Conservation (phyloP, 2,113 vertebrate genomes). For the Paradoxurus hermaphroditus region DNA sequence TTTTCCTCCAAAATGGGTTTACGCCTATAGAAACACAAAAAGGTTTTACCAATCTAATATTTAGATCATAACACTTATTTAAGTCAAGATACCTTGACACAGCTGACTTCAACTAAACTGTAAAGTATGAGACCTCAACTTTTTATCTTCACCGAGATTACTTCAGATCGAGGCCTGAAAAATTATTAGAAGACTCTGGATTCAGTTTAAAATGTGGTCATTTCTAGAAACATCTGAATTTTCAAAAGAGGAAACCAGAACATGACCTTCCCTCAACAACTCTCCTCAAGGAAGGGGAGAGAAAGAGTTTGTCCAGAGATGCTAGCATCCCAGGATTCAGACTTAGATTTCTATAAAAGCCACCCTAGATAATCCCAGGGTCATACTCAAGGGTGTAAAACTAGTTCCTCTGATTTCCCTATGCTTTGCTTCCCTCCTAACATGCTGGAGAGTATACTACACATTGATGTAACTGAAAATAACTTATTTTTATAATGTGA, state of each 20-base stretch:
- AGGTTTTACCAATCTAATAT: background rate
- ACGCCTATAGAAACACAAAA: background rate
- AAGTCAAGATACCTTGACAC: background rate
- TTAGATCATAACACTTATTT: background rate
- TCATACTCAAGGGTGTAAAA: background rate
- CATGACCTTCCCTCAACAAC: background rate
- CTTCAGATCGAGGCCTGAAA: background rate
- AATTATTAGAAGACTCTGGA: background rate
- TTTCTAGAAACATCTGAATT: slow-evolving; percentile 2
- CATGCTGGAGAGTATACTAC: background rate
- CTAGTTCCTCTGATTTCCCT: background rate
- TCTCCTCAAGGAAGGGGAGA: background rate
- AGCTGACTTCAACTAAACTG: background rate
- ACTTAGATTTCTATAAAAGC: background rate
- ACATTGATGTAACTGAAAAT: background rate
- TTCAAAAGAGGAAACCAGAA: slow-evolving; percentile 27
- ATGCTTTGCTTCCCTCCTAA: background rate
- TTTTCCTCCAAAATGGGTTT: background rate
- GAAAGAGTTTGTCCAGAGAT: background rate
- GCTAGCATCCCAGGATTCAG: background rate
- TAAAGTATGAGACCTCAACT: background rate
- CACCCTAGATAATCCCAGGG: background rate
- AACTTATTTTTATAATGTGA: background rate
- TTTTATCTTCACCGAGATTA: background rate
- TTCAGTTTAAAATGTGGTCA: background rate